Conservation (phyloP, 2,797 vertebrate species). For the Anguilla pacifica region DNA sequence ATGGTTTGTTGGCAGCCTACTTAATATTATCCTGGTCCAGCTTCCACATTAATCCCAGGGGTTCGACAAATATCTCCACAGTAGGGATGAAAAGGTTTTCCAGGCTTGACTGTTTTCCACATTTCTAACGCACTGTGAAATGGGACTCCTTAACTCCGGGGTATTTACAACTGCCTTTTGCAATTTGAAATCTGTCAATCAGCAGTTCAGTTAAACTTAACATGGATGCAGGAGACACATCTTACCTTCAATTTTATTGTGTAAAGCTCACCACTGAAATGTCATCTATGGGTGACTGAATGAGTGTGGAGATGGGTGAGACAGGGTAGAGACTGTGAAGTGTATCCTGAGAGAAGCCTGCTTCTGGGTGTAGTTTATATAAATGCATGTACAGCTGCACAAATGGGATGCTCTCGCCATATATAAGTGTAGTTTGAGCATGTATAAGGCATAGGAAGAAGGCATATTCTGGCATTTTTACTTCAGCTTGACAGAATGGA, state of each 20-base stretch:
- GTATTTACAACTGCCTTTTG: constrained; percentile 8
- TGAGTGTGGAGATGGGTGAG: not conserved
- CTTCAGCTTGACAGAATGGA: not conserved
- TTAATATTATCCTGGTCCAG: no score
- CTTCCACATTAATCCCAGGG: no score
- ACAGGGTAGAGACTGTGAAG: not conserved
- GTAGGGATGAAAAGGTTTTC: not conserved
- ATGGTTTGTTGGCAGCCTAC: no score
- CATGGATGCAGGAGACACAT: not conserved
- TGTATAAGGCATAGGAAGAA: not conserved
- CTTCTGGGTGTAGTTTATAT: not conserved
- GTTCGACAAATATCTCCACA: no score
- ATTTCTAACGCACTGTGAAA: not conserved
- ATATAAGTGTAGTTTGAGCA: not conserved
- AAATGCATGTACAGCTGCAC: not conserved
- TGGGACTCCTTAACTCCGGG: not conserved
- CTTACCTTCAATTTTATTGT: not conserved
- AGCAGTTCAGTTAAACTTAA: not conserved
- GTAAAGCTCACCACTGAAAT: not conserved
- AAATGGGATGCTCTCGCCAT: not conserved
- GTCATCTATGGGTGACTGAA: constrained; percentile 1
- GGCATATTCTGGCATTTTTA: not conserved
- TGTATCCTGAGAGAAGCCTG: not conserved
- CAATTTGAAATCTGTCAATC: constrained; percentile 7
- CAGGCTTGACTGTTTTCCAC: not conserved